Evolutionary conservation across 2,113 vertebrate genomes (phyloP).

Genomic region (Herpetotheres cachinnans): DNA sequence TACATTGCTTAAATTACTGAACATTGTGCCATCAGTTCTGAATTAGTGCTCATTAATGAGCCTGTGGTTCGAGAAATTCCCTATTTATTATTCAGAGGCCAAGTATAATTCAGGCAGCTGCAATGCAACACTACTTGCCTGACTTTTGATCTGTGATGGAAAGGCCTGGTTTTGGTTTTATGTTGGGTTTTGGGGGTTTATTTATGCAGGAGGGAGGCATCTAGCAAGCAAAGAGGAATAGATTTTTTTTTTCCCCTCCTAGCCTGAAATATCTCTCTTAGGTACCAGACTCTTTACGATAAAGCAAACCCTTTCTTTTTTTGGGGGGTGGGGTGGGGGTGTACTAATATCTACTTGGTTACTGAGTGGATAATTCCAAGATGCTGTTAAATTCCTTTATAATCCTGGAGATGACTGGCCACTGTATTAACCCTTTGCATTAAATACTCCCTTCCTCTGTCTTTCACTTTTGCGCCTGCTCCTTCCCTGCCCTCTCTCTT

Average conservation of each 20-base stretch:
- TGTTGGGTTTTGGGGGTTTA: not conserved
- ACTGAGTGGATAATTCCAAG: not conserved
- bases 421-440: not conserved
- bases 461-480: not conserved
- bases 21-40: constrained; percentile 73
- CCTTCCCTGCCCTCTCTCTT: not conserved
- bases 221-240: not conserved
- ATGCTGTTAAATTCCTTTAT: not conserved
- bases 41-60: constrained; percentile 78
- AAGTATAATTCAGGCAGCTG: constrained; percentile 68
- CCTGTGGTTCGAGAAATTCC: constrained; percentile 71
- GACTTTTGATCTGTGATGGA: constrained; percentile 70
- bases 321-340: not conserved
- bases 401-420: not conserved
- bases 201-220: not conserved
- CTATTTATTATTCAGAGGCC: constrained; percentile 75
- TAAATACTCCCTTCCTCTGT: not conserved
- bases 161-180: constrained; percentile 6
- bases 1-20: constrained; percentile 74
- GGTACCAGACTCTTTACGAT: not conserved
- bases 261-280: not conserved
- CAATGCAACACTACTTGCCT: constrained; percentile 33
- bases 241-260: not conserved
- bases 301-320: not conserved
- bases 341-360: not conserved